These are phyloP conservation scores for Murina feae DNA, from an alignment of 2,113 vertebrate species.

Conservation along the genomic window DNA sequence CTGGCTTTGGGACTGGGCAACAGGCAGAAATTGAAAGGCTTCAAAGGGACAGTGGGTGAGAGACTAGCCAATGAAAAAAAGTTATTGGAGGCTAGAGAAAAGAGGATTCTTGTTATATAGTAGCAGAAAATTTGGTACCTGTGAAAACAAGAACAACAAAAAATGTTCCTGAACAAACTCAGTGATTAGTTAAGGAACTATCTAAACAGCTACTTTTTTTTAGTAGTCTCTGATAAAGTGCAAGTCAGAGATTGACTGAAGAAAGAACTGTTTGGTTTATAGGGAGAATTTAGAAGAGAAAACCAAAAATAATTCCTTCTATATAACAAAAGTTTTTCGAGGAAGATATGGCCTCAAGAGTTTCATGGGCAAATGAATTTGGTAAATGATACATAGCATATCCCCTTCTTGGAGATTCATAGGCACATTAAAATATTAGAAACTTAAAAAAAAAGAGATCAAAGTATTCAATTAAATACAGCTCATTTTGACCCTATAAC, in stretches of 20 bases:
- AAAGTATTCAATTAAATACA: neutral
- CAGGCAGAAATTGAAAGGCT: neutral
- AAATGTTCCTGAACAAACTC: neutral
- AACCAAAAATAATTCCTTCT: neutral
- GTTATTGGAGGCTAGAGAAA: neutral
- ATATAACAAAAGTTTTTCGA: neutral
- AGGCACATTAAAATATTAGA: no score
- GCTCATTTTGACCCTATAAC: neutral
- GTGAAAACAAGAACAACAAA: neutral
- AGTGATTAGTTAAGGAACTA: neutral
- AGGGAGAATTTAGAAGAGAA: neutral
- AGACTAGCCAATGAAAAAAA: neutral
- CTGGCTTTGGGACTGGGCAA: neutral
- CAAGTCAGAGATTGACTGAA: neutral
- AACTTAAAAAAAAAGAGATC: neutral
- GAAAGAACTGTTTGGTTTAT: neutral
- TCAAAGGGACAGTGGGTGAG: neutral
- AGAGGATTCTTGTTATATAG: neutral
- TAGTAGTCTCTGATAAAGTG: neutral
- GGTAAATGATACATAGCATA: no score
- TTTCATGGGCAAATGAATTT: no score
- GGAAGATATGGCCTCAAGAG: neutral
- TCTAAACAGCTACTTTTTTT: neutral
- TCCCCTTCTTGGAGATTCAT: no score
- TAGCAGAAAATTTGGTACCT: neutral